phyloP scores from a whole-genome alignment of 2,888 invertebrate species.

The Drosophila anceps region DNA sequence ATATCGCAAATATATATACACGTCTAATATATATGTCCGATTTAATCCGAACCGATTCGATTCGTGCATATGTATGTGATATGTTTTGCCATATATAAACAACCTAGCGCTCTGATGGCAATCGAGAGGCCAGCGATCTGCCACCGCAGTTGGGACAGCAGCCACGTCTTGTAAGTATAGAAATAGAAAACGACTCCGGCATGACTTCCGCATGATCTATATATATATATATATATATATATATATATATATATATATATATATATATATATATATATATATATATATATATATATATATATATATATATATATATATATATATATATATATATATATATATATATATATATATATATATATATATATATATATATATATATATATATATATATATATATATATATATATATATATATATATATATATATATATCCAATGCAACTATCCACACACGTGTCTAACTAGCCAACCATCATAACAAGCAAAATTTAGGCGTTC shows the following conservation, averaged over 20 bases:
- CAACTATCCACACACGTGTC: constrained; percentile 8
- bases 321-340: neutral
- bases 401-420: neutral
- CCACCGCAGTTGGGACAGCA: constrained; percentile 80
- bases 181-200: constrained; percentile 54
- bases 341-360: neutral
- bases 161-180: constrained; percentile 81
- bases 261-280: neutral
- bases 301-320: neutral
- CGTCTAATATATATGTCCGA: constrained; percentile 22
- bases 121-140: constrained; percentile 82
- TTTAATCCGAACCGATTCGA: constrained; percentile 13
- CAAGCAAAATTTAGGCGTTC: constrained; percentile 38
- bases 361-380: neutral
- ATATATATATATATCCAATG: constrained; percentile 1
- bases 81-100: constrained; percentile 30
- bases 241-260: neutral
- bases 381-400: neutral
- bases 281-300: neutral
- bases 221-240: neutral
- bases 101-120: constrained; percentile 80
- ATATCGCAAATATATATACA: constrained; percentile 40
- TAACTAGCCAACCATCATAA: constrained; percentile 28
- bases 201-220: constrained; percentile 70
- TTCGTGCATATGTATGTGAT: constrained; percentile 39